Base-by-base conservation (phyloP, 2,888 invertebrate species). In the Ophioninae sp. region DNA sequence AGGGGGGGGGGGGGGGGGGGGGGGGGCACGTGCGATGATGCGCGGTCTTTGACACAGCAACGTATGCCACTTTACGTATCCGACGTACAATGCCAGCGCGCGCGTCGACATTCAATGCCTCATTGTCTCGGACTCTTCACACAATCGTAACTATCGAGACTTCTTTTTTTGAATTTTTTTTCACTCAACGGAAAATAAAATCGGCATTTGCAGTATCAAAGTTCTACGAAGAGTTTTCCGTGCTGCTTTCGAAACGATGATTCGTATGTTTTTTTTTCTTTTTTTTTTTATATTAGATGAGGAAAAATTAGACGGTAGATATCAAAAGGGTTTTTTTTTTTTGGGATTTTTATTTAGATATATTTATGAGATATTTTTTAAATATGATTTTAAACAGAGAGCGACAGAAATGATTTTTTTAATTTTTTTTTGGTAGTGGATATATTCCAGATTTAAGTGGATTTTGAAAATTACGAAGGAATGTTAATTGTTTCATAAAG, bases 1-100 rank as follows among this genome's bases (percentile, higher is more conserved):
- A n/a, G 30, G 3, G 3, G 3, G 3, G 30, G 1, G 30, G 30
- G 30, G 30, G 3, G 30, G 30, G 30, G 3, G 30, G 30, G n/a
- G 21, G 23, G 67, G 57, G 64, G 64, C 74, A 65, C 74, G 74
- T 65, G 74, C 74, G 50, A 50, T 56, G 64, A 65, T 6, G 13
- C 37, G 44, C 37, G 61, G 37, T 62, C 61, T 44, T 73, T 73
- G 61, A 57, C 73, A 61, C 41, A 50, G 59, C 17, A 17, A 44
- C 23, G 57, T 59, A 72, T 57, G 2, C 59, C 37, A 72, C 59
- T 50, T 61, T 13, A 23, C 20, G 23, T 74, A n/a, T 61, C 17
- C 37, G 7, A 21, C 17, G 20, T 37, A 74, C 74, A 74, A 74
- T 65, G 21, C 37, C 23, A n/a, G 44, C 75, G n/a, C 57, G 75